phyloP scores from a whole-genome alignment of 2,797 vertebrate genomes.

The Carapus acus region DNA sequence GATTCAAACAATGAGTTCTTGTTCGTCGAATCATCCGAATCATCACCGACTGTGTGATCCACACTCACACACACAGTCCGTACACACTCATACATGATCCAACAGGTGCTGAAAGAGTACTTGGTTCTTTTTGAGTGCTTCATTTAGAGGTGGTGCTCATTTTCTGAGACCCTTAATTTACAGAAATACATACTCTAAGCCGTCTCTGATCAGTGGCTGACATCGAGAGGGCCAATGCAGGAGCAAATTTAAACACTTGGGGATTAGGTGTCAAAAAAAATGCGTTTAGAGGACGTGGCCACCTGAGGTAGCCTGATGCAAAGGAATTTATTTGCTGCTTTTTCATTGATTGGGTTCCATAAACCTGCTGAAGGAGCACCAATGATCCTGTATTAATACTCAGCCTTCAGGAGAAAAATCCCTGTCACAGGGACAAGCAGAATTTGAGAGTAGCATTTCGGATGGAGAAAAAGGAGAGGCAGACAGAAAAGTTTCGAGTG shows the following conservation, averaged over 20 bases:
- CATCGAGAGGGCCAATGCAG: too few relatives aligned
- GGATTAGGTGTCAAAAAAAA: too few relatives aligned
- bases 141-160: constrained; percentile 10
- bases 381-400: too few relatives aligned
- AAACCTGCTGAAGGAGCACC: too few relatives aligned
- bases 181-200: background rate
- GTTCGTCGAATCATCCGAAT: constrained; percentile 16
- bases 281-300: too few relatives aligned
- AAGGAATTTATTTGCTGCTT: too few relatives aligned
- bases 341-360: too few relatives aligned
- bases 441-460: background rate
- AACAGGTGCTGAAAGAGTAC: constrained; percentile 27
- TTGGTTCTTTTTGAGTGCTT: background rate
- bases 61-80: constrained; percentile 24
- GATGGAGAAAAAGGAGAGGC: background rate
- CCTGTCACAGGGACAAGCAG: background rate
- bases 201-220: too few relatives aligned
- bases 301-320: too few relatives aligned
- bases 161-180: background rate
- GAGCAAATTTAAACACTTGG: too few relatives aligned
- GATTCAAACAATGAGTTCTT: constrained; percentile 27
- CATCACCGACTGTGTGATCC: constrained; percentile 3
- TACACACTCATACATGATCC: constrained; percentile 30
- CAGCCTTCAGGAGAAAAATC: constrained; percentile 1
- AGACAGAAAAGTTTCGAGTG: constrained; percentile 8